Evolutionary conservation across 2,113 vertebrate genomes (phyloP), one percentile per base, ranked within the genome.

Genomic region (Oncorhynchus nerka): DNA sequence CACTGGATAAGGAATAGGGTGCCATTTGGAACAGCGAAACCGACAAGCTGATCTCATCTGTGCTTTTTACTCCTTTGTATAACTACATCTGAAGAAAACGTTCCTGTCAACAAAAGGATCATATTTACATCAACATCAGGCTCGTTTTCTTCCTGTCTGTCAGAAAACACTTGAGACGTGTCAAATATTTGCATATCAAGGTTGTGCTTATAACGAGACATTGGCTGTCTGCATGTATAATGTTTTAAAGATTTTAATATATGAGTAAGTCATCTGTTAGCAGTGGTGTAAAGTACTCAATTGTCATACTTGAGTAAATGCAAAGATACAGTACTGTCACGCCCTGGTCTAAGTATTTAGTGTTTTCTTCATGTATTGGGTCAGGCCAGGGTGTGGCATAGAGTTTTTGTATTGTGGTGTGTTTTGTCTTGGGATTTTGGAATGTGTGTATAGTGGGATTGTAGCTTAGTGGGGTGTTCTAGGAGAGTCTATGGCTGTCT

Each of bases 121-220:
- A 81, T 85, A 92, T 93, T 91, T 91, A 88, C 91, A 93, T 90
- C 88, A 92, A 90, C 88, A 92, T 93, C 90, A 92, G 89, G 83
- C 84, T 85, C 83, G n/a, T 80, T 75, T 83, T 81, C 68, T 70
- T 78, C 15, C 3, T 51, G 88, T 89, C 88, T 91, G 91, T 91
- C 88, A 90, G 73, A 69, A 77, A 90, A 89, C 89, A 89, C 88
- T 86, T 85, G 86, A 91, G 88, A 89, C 82, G 76, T 62, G 80
- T 71, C 84, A 82, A 85, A 80, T 86, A 92, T 93, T 92, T 85
- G 86, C 90, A 93, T 92, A 90, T 91, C 87, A 91, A 92, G 86
- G 90, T 81, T 89, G 73, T 84, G 86, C 90, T 92, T 89, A 90
- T 79, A 81, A 80, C 68, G 81, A 22, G 79, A 80, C 87, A 84